Evolutionary conservation across 2,888 invertebrate species (phyloP), one percentile per base, ranked within the genome.

Genomic region (Nymphalis urticae): DNA sequence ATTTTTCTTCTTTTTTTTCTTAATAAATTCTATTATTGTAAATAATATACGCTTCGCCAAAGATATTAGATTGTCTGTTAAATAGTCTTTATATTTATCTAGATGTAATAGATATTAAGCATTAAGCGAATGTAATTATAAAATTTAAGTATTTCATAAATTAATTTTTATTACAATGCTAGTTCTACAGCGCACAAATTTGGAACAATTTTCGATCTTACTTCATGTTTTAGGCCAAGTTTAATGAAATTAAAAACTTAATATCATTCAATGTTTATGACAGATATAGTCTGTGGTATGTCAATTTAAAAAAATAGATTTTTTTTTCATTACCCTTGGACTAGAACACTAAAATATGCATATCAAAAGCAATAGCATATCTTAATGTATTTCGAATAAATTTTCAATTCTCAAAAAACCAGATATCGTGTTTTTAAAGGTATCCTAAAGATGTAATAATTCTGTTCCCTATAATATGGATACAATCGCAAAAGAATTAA

Each of bases 41-140:
- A 84, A 88, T 88, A 89, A 77, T 75, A 74, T 73, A 76, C 76
- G 81, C 83, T 88, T 87, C 82, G 88, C 89, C 89, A 89, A 89
- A 89, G 88, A 85, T 79, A 78, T 73, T 85, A 86, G 80, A 80
- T 76, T 85, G 84, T 77, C 76, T 74, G 84, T 83, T 84, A 83
- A 83, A 83, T 81, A 70, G 63, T 63, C 66, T 66, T 75, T 68
- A 74, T 64, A 73, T 75, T 75, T 76, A 76, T 72, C 76, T 79
- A 77, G 75, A 75, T 78, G 65, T 73, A 72, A 72, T 72, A 65
- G 72, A 71, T 66, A 65, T 48, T 62, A 66, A 66, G 61, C 53
- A 67, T 53, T 58, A 69, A 75, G 75, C 73, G 68, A 62, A 69
- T 74, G 72, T 70, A 76, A 77, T 75, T 76, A 75, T 70, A 67